Evolutionary conservation across 1,140 invertebrate species (phyloP), one percentile per base, ranked within the genome.

Genomic region (Eurosta solidaginis): DNA sequence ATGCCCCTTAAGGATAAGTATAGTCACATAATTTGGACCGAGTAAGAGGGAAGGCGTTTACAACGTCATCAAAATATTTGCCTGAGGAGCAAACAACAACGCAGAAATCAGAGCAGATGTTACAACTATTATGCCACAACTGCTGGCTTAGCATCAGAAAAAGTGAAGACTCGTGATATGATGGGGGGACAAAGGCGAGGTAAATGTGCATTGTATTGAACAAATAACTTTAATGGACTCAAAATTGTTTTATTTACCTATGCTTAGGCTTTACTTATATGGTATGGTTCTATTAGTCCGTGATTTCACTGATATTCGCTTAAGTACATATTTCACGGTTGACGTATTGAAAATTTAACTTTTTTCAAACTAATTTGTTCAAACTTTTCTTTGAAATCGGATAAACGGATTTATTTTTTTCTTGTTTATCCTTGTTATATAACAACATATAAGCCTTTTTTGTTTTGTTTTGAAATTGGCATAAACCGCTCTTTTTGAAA

Each of bases 41-140:
- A 6, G 10, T 27, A 17, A 27, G 33, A 33, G 4, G 29, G 3
- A 22, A n/a, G 59, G 25, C 7, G n/a, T 3, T 6, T 12, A 7
- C 25, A 59, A 27, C 54, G n/a, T n/a, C 54, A 59, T 40, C 36
- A 40, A 22, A 29, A 29, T 68, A 12, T n/a, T 40, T 20, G 59
- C 59, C 59, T 40, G n/a, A 20, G 59, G 59, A 20, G 59, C n/a
- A 42, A 68, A 40, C n/a, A n/a, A 3, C 29, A 33, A 14, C 14
- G 33, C 33, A 68, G 59, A 33, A 68, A 68, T 68, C 59, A 40
- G 59, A 68, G 33, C 59, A 68, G 33, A 68, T 68, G 59, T 22
- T 68, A 14, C 59, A 68, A 68, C 33, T 68, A 40, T 27, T 59
- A 59, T 59, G 54, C 27, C 12, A 27, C 59, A 29, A 40, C 36